Percentiles rank a stretch among this genome's conserved stretches.
phyloP scores from a whole-genome alignment of 2,113 vertebrate genomes.

The Sylvietta virens region DNA sequence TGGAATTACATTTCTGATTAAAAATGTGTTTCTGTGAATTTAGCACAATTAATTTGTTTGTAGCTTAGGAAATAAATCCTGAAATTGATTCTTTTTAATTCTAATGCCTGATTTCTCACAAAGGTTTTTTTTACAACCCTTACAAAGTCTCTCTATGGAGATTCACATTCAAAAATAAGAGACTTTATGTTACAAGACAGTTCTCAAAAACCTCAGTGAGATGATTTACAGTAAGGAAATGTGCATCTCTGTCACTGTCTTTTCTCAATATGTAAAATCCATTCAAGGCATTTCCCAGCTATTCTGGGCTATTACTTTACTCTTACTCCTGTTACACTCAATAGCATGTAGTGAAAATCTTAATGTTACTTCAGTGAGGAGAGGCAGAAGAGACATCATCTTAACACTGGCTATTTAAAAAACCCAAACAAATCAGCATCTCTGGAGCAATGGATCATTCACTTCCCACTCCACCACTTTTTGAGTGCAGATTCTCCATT shows the following conservation, averaged over 20 bases:
- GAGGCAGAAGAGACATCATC: neutral
- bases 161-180: neutral
- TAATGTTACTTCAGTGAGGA: neutral
- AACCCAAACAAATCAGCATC: neutral
- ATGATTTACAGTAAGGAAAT: neutral
- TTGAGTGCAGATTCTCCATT: neutral
- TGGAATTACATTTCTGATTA: neutral
- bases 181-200: neutral
- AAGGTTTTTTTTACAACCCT: neutral
- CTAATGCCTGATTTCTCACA: neutral
- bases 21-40: conserved; percentile 3
- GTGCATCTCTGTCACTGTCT: neutral
- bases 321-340: neutral
- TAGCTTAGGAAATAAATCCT: neutral
- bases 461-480: neutral
- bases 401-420: neutral
- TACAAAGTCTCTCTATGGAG: neutral
- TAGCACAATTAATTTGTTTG: neutral
- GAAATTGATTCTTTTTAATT: neutral
- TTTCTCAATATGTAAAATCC: neutral
- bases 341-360: neutral
- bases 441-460: neutral
- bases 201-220: neutral
- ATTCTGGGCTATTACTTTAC: neutral
- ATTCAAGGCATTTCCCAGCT: neutral